Conservation (phyloP, 2,797 vertebrate genomes). For the Clarias pachynema region DNA sequence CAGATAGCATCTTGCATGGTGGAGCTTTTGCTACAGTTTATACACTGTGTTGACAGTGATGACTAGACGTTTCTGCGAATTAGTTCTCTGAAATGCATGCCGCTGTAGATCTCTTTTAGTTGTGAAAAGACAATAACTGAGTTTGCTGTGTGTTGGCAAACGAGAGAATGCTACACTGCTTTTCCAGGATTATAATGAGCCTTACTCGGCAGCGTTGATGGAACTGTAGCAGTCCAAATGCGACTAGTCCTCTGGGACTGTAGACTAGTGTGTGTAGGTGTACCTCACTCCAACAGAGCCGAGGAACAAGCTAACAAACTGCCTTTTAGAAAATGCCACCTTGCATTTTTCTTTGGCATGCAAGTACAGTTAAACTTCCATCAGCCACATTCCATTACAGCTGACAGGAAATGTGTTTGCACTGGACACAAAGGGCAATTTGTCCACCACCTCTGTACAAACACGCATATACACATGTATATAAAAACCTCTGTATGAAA, state of each 20-base stretch:
- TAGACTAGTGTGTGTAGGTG: conserved; percentile 19
- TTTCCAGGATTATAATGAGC: conserved; percentile 8
- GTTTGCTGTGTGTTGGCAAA: neutral
- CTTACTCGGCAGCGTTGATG: neutral
- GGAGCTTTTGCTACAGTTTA: neutral
- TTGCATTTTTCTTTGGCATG: conserved; percentile 48
- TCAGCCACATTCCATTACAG: conserved; percentile 43
- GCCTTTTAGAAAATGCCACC: conserved; percentile 50
- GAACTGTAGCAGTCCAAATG: conserved; percentile 22
- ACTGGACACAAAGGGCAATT: conserved; percentile 22
- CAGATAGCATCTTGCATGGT: neutral
- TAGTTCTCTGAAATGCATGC: neutral
- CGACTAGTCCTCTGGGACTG: conserved; percentile 4
- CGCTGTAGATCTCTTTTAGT: too few species aligned
- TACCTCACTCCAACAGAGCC: conserved; percentile 15
- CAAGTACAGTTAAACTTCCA: conserved; percentile 34
- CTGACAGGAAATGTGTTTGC: conserved; percentile 33
- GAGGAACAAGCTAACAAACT: conserved; percentile 42
- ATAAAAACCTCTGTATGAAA: neutral
- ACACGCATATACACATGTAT: neutral
- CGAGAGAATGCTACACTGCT: neutral
- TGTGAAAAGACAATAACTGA: neutral
- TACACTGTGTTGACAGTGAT: neutral
- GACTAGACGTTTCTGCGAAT: neutral
- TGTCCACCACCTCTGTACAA: neutral